Evolutionary conservation across 2,113 vertebrate species (phyloP).

Genomic region (Kryptolebias marmoratus): DNA sequence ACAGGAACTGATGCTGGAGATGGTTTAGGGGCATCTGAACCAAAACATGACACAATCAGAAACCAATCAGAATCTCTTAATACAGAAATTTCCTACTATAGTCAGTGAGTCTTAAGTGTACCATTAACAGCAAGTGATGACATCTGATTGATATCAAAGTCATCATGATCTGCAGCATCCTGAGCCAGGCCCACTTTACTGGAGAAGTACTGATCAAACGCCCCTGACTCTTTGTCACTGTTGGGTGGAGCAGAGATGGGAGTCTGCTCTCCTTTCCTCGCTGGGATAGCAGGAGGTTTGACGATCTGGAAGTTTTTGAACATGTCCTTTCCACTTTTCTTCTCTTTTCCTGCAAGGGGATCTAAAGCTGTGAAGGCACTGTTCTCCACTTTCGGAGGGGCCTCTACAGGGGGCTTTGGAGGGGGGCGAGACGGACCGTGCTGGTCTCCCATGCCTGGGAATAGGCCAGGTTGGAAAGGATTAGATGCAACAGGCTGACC

Average conservation of each 20-base stretch:
- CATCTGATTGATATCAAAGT: constrained; percentile 83
- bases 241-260: constrained; percentile 40
- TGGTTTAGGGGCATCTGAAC: constrained; percentile 80
- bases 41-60: neutral
- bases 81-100: neutral
- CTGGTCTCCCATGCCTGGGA: constrained; percentile 70
- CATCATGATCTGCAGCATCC: constrained; percentile 79
- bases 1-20: constrained; percentile 56
- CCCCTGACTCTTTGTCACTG: constrained; percentile 64
- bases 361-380: constrained; percentile 91
- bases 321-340: constrained; percentile 92
- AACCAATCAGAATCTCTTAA: no score
- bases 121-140: constrained; percentile 71
- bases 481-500: constrained; percentile 75
- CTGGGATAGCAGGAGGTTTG: constrained; percentile 88
- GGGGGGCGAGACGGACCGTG: constrained; percentile 84
- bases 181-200: constrained; percentile 84
- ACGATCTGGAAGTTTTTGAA: constrained; percentile 94
- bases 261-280: constrained; percentile 83
- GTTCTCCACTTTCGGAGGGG: constrained; percentile 81
- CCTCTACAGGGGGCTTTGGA: constrained; percentile 83
- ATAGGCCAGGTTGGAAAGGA: constrained; percentile 84
- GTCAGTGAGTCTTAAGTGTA: constrained; percentile 48
- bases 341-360: constrained; percentile 91
- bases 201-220: constrained; percentile 84